Evolutionary conservation across 2,113 vertebrate species (phyloP).

Genomic region (Vidua chalybeata): DNA sequence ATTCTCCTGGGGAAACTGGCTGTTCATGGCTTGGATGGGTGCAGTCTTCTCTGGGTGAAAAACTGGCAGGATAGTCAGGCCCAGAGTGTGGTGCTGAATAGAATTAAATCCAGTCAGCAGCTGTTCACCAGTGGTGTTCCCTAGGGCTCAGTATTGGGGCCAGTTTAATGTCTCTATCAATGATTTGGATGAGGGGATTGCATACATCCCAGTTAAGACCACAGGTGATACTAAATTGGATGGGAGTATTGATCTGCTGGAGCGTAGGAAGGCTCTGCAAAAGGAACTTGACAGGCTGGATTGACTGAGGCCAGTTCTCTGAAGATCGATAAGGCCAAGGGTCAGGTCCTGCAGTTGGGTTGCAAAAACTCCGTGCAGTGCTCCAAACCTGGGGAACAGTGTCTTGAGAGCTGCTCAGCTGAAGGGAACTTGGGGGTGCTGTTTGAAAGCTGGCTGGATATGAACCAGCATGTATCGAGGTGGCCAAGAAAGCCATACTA

Average conservation of each 20-base stretch:
- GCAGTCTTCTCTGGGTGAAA: not conserved
- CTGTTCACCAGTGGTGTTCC: not conserved
- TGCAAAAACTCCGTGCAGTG: not conserved
- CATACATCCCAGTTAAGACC: not conserved
- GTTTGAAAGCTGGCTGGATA: not conserved
- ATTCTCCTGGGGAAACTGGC: not conserved
- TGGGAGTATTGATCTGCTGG: not conserved
- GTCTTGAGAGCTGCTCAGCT: not conserved
- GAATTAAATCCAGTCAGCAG: not conserved
- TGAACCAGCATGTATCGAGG: not conserved
- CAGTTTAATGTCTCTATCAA: not conserved
- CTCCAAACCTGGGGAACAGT: not conserved
- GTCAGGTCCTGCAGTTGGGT: not conserved
- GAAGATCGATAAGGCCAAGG: not conserved
- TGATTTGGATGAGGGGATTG: not conserved
- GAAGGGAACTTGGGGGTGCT: not conserved
- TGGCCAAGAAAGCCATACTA: not conserved
- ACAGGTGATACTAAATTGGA: not conserved
- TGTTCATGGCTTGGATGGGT: not conserved
- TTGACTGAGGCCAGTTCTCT: not conserved
- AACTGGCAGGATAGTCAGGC: not conserved
- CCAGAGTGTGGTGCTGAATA: not conserved
- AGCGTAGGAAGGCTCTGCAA: accelerated
- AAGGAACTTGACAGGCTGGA: not conserved
- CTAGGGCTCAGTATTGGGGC: not conserved